phyloP scores from a whole-genome alignment of 2,888 invertebrate species.

The Volucella bombylans region DNA sequence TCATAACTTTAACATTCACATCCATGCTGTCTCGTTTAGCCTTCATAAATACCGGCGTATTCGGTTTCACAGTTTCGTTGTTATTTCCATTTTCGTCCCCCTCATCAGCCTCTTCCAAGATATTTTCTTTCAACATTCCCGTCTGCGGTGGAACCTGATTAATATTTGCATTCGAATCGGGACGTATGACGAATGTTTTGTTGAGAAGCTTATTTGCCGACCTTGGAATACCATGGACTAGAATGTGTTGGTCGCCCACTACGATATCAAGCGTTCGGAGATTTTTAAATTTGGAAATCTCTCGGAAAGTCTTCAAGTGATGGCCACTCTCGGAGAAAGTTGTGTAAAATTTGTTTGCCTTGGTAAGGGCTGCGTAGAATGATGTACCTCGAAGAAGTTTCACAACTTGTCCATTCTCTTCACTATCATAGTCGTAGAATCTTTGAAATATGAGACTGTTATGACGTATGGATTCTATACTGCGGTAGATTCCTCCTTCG shows the following conservation, averaged over 20 bases:
- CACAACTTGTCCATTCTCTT: constrained; percentile 81
- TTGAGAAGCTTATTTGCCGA: constrained; percentile 75
- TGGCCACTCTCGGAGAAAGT: constrained; percentile 82
- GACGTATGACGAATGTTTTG: constrained; percentile 77
- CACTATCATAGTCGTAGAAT: constrained; percentile 82
- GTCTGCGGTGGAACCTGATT: constrained; percentile 19
- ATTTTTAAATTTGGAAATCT: constrained; percentile 82
- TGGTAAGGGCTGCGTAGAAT: constrained; percentile 81
- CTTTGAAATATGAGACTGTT: constrained; percentile 81
- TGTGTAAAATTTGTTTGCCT: constrained; percentile 81
- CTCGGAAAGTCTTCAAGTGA: constrained; percentile 81
- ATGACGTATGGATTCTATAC: constrained; percentile 79
- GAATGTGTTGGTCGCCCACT: constrained; percentile 80
- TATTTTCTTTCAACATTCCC: constrained; percentile 67
- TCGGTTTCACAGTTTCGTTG: constrained; percentile 72
- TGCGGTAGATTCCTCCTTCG: constrained; percentile 80
- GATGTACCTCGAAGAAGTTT: constrained; percentile 80
- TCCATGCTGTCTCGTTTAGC: constrained; percentile 9
- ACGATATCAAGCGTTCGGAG: constrained; percentile 80
- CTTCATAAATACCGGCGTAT: constrained; percentile 67
- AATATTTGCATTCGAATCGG: constrained; percentile 62
- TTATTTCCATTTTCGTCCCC: constrained; percentile 41
- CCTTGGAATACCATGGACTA: constrained; percentile 81
- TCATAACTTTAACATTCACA: background rate
- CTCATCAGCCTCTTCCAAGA: constrained; percentile 61